These are phyloP conservation scores for Spongilla lacustris DNA, from an alignment of 37 sponge, comb jelly and placozoan genomes.

Conservation along the genomic window DNA sequence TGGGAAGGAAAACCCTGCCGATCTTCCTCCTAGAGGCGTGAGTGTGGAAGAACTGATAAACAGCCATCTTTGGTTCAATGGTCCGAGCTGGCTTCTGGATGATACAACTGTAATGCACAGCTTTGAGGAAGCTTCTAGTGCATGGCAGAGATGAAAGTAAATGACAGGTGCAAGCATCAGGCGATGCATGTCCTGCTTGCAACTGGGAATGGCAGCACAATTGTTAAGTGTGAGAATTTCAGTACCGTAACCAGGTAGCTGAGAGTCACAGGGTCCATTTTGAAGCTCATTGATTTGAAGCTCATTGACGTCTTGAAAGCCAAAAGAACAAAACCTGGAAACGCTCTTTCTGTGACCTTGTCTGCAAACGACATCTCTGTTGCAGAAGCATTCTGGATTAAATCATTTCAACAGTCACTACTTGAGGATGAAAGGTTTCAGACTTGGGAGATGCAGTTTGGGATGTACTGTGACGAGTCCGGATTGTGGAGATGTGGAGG, in stretches of 20 bases:
- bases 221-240: conserved; percentile 28
- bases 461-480: conserved; percentile 26
- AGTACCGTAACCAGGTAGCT: conserved; percentile 7
- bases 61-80: not conserved
- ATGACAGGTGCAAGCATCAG: not conserved
- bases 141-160: conserved; percentile 15
- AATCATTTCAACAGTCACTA: conserved; percentile 10
- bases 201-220: not conserved
- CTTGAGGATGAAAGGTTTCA: conserved; percentile 17
- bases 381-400: conserved; percentile 19
- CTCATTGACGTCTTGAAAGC: not conserved
- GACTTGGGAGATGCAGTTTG: conserved; percentile 28
- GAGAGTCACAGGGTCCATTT: conserved; percentile 5
- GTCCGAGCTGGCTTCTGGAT: conserved; percentile 2
- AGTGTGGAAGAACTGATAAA: not conserved
- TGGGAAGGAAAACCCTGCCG: conserved; percentile 23
- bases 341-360: not conserved
- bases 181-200: conserved; percentile 2
- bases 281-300: conserved; percentile 17
- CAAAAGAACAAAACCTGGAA: not conserved
- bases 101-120: not conserved
- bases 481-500: conserved; percentile 27
- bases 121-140: conserved; percentile 4
- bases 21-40: conserved; percentile 10
- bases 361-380: not conserved